Percentiles rank a stretch among this genome's conserved stretches.
Conservation (phyloP, 1,140 invertebrate species). For the Drosophila athabasca region DNA sequence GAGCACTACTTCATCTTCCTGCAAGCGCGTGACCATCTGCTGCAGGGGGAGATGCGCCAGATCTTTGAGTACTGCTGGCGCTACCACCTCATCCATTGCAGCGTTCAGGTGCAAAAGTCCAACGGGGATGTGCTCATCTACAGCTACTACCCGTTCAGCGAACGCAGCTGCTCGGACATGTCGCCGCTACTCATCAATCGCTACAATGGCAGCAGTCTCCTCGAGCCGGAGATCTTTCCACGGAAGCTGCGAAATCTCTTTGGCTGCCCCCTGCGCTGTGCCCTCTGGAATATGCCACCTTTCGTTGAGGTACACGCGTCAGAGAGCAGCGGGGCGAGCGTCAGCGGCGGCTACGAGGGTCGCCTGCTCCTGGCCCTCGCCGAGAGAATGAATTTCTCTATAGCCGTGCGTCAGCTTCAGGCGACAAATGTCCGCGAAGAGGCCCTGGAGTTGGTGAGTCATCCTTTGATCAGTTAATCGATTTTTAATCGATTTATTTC, state of each 20-base stretch:
- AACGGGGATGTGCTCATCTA: constrained; percentile 67
- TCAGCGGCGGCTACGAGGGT: constrained; percentile 55
- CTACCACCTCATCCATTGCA: constrained; percentile 71
- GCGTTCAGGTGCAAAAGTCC: constrained; percentile 64
- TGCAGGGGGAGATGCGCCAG: constrained; percentile 53
- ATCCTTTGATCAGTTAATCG: background rate
- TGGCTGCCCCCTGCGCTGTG: constrained; percentile 55
- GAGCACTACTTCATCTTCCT: constrained; percentile 78
- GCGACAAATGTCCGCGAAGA: background rate
- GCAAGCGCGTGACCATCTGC: constrained; percentile 56
- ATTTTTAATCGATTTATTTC: background rate
- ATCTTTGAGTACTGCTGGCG: constrained; percentile 75
- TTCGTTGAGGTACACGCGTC: constrained; percentile 40
- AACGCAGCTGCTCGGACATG: constrained; percentile 33
- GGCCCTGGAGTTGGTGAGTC: constrained; percentile 51
- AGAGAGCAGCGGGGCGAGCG: background rate
- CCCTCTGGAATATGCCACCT: constrained; percentile 58
- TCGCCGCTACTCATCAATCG: constrained; percentile 63
- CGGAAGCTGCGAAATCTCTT: constrained; percentile 64
- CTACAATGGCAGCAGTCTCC: constrained; percentile 55
- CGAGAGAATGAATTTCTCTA: constrained; percentile 51
- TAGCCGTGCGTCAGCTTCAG: constrained; percentile 25
- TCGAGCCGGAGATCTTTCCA: constrained; percentile 52
- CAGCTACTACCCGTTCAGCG: constrained; percentile 64
- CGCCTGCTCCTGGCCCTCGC: constrained; percentile 52